Evolutionary conservation across 2,113 vertebrate species (phyloP).

Genomic region (Atherinomorus stipes): DNA sequence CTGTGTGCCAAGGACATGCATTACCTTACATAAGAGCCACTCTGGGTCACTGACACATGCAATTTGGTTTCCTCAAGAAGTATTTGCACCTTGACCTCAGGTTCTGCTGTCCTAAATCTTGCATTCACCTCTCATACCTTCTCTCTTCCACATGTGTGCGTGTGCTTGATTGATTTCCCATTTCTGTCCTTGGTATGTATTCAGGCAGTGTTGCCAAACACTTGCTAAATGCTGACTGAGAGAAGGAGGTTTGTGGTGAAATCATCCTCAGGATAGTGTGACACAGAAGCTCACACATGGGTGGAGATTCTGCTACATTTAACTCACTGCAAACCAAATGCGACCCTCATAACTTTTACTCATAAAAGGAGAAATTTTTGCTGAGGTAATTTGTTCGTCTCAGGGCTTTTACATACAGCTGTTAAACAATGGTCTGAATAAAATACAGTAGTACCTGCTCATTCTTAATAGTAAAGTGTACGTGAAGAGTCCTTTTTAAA

Average conservation of each 20-base stretch:
- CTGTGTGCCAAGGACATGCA: constrained; percentile 63
- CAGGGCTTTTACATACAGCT: neutral
- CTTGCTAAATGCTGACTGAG: constrained; percentile 19
- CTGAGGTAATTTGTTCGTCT: neutral
- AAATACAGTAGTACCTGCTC: neutral
- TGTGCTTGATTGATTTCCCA: constrained; percentile 1
- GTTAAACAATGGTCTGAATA: neutral
- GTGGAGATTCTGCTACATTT: constrained; percentile 33
- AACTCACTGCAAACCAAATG: constrained; percentile 27
- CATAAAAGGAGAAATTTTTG: neutral
- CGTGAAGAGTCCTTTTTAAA: neutral
- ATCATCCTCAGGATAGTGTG: constrained; percentile 30
- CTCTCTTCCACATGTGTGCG: neutral
- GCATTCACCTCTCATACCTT: constrained; percentile 12
- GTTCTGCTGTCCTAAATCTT: constrained; percentile 21
- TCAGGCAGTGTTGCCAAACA: constrained; percentile 10
- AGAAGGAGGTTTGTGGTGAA: constrained; percentile 31
- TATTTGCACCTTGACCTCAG: constrained; percentile 42
- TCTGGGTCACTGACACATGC: constrained; percentile 60
- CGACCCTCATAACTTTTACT: constrained; percentile 9
- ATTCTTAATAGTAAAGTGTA: neutral
- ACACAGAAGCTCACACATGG: constrained; percentile 41
- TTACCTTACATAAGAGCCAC: constrained; percentile 57
- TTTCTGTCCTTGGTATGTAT: constrained; percentile 3
- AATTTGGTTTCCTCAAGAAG: constrained; percentile 41